Conservation (phyloP, 2,797 vertebrate genomes). For the Borostomias antarcticus region DNA sequence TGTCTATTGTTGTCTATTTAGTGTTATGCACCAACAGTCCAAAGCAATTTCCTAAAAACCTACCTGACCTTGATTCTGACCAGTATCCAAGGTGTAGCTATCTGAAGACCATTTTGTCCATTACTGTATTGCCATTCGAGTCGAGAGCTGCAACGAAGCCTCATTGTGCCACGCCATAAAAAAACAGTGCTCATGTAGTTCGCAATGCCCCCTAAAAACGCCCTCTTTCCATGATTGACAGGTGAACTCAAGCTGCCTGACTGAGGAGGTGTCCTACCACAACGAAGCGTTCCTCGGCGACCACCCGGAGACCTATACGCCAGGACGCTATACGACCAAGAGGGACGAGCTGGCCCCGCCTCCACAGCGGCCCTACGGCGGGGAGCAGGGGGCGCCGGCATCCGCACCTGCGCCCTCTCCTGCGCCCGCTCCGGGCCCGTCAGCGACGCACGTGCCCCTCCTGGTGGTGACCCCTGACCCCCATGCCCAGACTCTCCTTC, state of each 20-base stretch:
- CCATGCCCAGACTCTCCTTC: not conserved
- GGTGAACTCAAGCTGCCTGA: conserved; percentile 51
- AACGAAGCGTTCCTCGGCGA: conserved; percentile 47
- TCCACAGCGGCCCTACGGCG: conserved; percentile 1
- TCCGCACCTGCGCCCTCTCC: no score
- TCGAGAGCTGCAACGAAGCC: not conserved
- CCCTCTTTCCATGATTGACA: conserved; percentile 50
- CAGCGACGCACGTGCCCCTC: conserved; percentile 32
- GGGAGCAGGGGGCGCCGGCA: not conserved
- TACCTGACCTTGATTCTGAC: no score
- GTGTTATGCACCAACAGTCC: no score
- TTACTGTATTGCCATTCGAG: not conserved
- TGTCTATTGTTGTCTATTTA: no score
- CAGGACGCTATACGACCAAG: conserved; percentile 64
- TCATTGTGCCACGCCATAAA: conserved; percentile 8
- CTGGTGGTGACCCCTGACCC: conserved; percentile 40
- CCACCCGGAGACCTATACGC: conserved; percentile 41
- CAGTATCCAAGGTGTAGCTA: no score
- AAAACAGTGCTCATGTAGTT: not conserved
- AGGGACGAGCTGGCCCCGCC: conserved; percentile 44
- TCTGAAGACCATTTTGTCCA: no score
- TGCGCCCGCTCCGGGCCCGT: conserved; percentile 9
- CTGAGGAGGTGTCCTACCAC: conserved; percentile 51
- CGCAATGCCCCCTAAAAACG: conserved; percentile 39
- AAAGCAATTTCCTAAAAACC: no score